Conservation (phyloP, 2,888 invertebrate species). For the Tiphia femorata region DNA sequence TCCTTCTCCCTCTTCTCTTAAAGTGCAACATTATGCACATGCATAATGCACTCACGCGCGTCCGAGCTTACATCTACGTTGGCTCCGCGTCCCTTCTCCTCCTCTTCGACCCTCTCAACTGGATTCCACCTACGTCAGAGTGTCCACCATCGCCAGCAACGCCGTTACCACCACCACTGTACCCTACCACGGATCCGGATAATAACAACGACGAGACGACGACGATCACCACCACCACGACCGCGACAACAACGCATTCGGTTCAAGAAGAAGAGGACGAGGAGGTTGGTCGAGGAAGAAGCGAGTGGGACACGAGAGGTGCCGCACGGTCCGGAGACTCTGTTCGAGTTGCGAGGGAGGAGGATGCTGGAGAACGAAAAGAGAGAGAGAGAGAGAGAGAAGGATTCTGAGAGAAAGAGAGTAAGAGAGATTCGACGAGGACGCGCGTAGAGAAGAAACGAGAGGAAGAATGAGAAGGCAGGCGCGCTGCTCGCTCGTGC, state of each 20-base stretch:
- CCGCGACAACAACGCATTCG: slow-evolving; percentile 15
- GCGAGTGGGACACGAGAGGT: slow-evolving; percentile 9
- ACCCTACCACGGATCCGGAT: too few relatives aligned
- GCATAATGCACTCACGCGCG: slow-evolving; percentile 31
- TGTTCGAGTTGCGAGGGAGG: not conserved
- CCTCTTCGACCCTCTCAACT: too few relatives aligned
- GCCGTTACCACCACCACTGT: slow-evolving; percentile 21
- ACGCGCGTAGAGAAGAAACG: not conserved
- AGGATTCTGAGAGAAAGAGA: not conserved
- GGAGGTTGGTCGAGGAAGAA: not conserved
- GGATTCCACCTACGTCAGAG: slow-evolving; percentile 54
- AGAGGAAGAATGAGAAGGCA: not conserved
- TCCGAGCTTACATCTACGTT: slow-evolving; percentile 18
- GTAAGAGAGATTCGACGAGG: not conserved
- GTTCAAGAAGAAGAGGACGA: slow-evolving; percentile 7
- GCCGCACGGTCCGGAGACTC: slow-evolving; percentile 25
- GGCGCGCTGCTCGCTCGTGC: too few relatives aligned
- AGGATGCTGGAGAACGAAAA: too few relatives aligned
- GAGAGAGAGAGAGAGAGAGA: not conserved
- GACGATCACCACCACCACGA: slow-evolving; percentile 25
- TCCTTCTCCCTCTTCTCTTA: too few relatives aligned
- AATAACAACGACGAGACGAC: too few relatives aligned
- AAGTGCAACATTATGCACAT: slow-evolving; percentile 32
- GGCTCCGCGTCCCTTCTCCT: slow-evolving; percentile 9
- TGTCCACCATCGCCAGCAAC: slow-evolving; percentile 24